These are phyloP conservation scores for Peromyscus eremicus DNA, from an alignment of 2,797 vertebrate species.

Conservation along the genomic window DNA sequence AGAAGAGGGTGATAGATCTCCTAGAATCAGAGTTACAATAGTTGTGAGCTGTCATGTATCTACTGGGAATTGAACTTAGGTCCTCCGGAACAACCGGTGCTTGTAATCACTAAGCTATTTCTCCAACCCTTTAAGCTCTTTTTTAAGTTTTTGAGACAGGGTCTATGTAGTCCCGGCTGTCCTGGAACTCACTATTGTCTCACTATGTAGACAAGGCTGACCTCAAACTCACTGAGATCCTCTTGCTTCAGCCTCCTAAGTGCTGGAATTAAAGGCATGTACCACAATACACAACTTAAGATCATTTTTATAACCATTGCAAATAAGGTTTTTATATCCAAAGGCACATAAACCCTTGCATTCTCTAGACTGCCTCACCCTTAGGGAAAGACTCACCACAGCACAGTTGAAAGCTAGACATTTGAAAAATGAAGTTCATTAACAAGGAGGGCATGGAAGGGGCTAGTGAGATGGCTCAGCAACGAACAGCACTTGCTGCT, in stretches of 20 bases:
- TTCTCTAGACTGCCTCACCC: constrained; percentile 43
- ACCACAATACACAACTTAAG: not conserved
- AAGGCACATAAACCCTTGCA: constrained; percentile 17
- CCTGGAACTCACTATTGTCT: not conserved
- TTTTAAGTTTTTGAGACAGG: not conserved
- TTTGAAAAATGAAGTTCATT: constrained; percentile 50
- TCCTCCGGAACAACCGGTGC: not conserved
- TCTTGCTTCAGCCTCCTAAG: not conserved
- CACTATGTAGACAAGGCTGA: not conserved
- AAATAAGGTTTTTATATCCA: constrained; percentile 45
- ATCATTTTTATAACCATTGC: constrained; percentile 58
- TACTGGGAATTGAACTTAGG: not conserved
- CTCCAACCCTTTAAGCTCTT: not conserved
- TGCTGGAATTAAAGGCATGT: not conserved
- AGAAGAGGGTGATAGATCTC: not conserved
- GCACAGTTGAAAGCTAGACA: constrained; percentile 24
- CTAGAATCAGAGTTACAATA: not conserved
- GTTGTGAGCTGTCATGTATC: not conserved
- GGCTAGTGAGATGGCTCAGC: not conserved
- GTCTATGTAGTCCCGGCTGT: not conserved
- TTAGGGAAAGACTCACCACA: constrained; percentile 53
- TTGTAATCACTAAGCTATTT: not conserved
- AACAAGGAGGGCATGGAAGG: not conserved
- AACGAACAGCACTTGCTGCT: not conserved
- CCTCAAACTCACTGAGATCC: not conserved